Percentiles rank a stretch among this genome's conserved stretches.
These are phyloP conservation scores for Pseudochromis fuscus DNA, from an alignment of 2,797 vertebrate species.

Conservation along the genomic window DNA sequence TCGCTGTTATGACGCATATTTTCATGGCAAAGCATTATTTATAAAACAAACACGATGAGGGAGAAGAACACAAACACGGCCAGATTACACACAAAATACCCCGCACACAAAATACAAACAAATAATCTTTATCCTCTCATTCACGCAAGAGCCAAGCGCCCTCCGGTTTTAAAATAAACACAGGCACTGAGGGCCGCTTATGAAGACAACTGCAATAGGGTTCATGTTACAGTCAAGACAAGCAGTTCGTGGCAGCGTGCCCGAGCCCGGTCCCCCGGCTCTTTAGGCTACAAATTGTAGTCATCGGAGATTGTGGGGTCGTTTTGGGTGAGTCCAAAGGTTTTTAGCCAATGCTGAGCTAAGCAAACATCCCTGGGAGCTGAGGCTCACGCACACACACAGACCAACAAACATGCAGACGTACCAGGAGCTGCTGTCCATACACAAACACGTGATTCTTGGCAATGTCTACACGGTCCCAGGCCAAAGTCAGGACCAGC, in stretches of 20 bases:
- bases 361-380: conserved; percentile 53
- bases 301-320: conserved; percentile 48
- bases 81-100: conserved; percentile 11
- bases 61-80: conserved; percentile 7
- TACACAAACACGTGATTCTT: conserved; percentile 99
- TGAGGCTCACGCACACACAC: conserved; percentile 14
- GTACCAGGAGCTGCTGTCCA: conserved; percentile 97
- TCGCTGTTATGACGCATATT: conserved; percentile 12
- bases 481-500: conserved; percentile 96
- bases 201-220: conserved; percentile 49
- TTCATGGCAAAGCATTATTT: conserved; percentile 41
- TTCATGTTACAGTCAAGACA: conserved; percentile 72
- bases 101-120: conserved; percentile 42
- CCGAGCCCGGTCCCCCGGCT: conserved; percentile 39
- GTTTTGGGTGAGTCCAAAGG: conserved; percentile 57
- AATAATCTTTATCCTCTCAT: conserved; percentile 39
- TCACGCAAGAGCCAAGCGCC: conserved; percentile 36
- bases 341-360: conserved; percentile 50
- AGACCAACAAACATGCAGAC: conserved; percentile 64
- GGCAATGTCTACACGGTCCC: conserved; percentile 99
- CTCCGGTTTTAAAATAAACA: conserved; percentile 69
- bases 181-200: conserved; percentile 33
- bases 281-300: conserved; percentile 32
- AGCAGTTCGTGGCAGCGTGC: conserved; percentile 50
- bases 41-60: conserved; percentile 42